Evolutionary conservation across 2,888 invertebrate species (phyloP).

Genomic region (Ophion ventricosus): DNA sequence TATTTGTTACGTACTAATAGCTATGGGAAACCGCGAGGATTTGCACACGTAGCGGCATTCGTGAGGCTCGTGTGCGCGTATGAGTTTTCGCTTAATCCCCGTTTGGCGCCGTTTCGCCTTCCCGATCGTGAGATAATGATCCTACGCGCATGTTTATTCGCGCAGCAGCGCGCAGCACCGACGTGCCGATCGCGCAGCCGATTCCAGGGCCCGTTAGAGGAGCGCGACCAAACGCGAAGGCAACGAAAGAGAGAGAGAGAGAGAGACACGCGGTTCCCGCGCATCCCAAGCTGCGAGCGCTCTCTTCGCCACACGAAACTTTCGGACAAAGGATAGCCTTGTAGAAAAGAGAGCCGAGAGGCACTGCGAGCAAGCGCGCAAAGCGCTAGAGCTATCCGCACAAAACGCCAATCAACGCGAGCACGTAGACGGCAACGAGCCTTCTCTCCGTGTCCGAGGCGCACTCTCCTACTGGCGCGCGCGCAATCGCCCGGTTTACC

Average conservation of each 20-base stretch:
- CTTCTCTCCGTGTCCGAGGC: conserved; percentile 46
- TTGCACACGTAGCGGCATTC: neutral
- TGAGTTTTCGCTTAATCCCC: conserved; percentile 36
- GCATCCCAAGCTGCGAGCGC: conserved; percentile 37
- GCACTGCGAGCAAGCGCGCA: conserved; percentile 23
- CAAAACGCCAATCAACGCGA: conserved; percentile 51
- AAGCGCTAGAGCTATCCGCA: conserved; percentile 29
- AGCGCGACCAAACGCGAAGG: neutral
- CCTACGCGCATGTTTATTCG: conserved; percentile 61
- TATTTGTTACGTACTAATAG: conserved; percentile 13
- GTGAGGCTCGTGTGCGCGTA: neutral
- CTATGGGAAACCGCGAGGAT: neutral
- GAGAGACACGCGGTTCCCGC: conserved; percentile 37
- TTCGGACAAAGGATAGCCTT: conserved; percentile 83
- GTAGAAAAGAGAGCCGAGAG: conserved; percentile 67
- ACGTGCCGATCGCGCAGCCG: conserved; percentile 11
- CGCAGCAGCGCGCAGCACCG: conserved; percentile 29
- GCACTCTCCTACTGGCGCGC: conserved; percentile 31
- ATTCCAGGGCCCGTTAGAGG: conserved; percentile 14
- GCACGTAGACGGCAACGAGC: conserved; percentile 23
- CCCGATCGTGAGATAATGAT: conserved; percentile 66
- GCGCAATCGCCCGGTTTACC: conserved; percentile 40
- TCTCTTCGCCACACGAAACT: conserved; percentile 72
- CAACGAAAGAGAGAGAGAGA: neutral
- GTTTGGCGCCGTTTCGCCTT: conserved; percentile 55